Conservation (phyloP, 2,113 vertebrate species). For the Catharus minimus region DNA sequence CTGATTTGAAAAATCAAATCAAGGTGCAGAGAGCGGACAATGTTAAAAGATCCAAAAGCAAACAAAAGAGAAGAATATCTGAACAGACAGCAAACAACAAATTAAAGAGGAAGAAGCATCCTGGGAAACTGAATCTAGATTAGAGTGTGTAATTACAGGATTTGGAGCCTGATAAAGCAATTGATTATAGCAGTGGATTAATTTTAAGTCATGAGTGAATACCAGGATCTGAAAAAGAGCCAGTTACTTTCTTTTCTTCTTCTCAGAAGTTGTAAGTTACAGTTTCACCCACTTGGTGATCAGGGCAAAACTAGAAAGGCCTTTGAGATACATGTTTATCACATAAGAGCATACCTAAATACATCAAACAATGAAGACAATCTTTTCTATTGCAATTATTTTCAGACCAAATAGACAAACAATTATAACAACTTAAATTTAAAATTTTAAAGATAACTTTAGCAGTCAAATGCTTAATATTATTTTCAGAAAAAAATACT, state of each 20-base stretch:
- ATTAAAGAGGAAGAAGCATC: not conserved
- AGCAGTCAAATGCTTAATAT: not conserved
- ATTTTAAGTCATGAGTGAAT: not conserved
- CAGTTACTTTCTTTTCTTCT: not conserved
- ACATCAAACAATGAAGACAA: not conserved
- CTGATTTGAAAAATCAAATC: not conserved
- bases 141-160: conserved; percentile 11
- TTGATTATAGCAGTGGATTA: conserved; percentile 13
- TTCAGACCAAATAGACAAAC: not conserved
- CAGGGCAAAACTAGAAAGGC: not conserved
- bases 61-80: not conserved
- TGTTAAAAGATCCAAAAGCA: not conserved
- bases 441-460: not conserved
- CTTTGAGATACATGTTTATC: not conserved
- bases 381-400: not conserved
- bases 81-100: not conserved
- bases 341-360: not conserved
- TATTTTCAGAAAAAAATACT: not conserved
- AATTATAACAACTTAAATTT: not conserved
- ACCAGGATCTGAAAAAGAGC: not conserved
- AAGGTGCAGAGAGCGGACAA: not conserved
- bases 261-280: not conserved
- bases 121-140: not conserved
- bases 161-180: conserved; percentile 31
- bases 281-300: not conserved